These are phyloP conservation scores for Nomada fucata DNA, from an alignment of 2,888 invertebrate genomes.

Conservation along the genomic window DNA sequence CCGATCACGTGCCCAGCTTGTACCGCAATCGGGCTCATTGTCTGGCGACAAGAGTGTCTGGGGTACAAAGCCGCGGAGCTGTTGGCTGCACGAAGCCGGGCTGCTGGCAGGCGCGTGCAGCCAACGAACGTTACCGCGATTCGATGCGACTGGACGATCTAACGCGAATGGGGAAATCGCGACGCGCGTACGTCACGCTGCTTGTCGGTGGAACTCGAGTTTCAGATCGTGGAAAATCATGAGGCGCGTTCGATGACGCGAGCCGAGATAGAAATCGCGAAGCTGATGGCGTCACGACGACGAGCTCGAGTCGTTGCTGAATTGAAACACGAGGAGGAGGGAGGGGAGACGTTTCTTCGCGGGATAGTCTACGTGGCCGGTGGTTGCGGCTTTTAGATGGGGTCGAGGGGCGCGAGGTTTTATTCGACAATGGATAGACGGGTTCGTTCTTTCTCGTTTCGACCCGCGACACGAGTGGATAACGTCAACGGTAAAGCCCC, in stretches of 20 bases:
- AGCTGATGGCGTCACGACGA: conserved; percentile 40
- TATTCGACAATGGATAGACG: not conserved
- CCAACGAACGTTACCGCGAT: conserved; percentile 32
- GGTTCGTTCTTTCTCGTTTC: not conserved
- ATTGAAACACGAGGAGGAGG: conserved; percentile 9
- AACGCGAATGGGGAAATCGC: conserved; percentile 39
- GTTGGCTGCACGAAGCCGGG: conserved; percentile 6
- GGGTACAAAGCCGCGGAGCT: conserved; percentile 55
- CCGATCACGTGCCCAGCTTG: conserved; percentile 62
- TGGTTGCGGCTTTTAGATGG: no score
- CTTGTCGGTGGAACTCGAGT: conserved; percentile 36
- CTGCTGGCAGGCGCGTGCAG: conserved; percentile 1
- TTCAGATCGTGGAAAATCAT: conserved; percentile 34
- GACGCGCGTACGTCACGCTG: not conserved
- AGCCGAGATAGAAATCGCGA: conserved; percentile 42
- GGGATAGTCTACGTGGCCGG: not conserved
- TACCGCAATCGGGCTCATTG: conserved; percentile 68
- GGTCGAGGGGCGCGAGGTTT: no score
- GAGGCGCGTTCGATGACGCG: conserved; percentile 37
- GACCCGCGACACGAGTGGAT: conserved; percentile 1
- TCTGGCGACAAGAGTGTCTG: conserved; percentile 52
- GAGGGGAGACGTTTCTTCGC: not conserved
- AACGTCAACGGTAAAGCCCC: conserved; percentile 4
- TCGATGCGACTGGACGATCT: conserved; percentile 44
- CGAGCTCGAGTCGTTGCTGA: not conserved